Conservation (phyloP, 2,797 vertebrate species). For the Betta splendens region DNA sequence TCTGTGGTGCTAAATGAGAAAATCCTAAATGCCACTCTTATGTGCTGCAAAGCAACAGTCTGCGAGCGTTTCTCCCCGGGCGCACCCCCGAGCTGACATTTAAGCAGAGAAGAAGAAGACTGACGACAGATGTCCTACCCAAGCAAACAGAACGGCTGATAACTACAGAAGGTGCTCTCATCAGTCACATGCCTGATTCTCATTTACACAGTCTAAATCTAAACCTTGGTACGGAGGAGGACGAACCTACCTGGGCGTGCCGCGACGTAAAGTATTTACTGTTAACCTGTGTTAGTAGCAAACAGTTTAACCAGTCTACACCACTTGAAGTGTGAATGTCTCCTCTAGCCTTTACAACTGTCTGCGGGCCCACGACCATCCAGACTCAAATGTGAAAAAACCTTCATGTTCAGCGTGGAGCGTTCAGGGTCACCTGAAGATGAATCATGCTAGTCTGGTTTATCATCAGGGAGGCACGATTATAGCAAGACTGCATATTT, state of each 20-base stretch:
- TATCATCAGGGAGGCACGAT: too few relatives aligned
- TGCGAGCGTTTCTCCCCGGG: conserved; percentile 63
- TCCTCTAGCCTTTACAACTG: too few relatives aligned
- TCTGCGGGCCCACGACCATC: too few relatives aligned
- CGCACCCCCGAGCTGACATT: conserved; percentile 74
- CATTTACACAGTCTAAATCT: conserved; percentile 69
- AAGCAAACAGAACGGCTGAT: conserved; percentile 72
- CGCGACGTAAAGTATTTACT: conserved; percentile 18
- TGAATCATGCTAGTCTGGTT: too few relatives aligned
- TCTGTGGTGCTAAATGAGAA: conserved; percentile 27
- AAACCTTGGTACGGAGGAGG: conserved; percentile 23
- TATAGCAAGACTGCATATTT: background rate
- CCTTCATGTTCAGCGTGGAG: too few relatives aligned
- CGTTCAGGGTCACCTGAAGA: too few relatives aligned
- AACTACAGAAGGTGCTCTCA: conserved; percentile 77
- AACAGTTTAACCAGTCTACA: too few relatives aligned
- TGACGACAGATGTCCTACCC: conserved; percentile 75
- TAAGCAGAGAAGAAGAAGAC: conserved; percentile 52
- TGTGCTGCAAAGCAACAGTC: conserved; percentile 74
- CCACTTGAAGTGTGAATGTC: too few relatives aligned
- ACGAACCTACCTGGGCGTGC: conserved; percentile 35
- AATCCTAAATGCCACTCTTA: conserved; percentile 26
- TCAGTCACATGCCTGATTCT: conserved; percentile 71
- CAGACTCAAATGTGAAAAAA: too few relatives aligned
- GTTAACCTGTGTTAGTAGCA: conserved; percentile 27